These are phyloP conservation scores for Protodeltote pygarga DNA, from an alignment of 2,888 invertebrate genomes.

Conservation along the genomic window DNA sequence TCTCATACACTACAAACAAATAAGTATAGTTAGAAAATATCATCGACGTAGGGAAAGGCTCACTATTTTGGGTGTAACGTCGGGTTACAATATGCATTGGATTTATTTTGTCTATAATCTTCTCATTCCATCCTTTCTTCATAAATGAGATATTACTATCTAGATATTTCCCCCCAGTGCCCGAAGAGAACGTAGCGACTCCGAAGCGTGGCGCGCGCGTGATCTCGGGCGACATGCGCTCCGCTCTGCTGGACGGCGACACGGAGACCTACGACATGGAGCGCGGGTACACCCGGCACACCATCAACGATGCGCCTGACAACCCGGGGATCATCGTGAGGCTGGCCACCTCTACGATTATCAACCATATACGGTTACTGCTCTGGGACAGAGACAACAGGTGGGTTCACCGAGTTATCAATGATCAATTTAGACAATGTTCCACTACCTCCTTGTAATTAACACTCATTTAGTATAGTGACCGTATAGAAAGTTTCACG, in stretches of 20 bases:
- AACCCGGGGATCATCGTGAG: constrained; percentile 94
- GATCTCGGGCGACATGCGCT: constrained; percentile 95
- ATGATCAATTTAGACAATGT: too few relatives aligned
- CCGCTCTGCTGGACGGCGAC: constrained; percentile 96
- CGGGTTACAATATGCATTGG: too few relatives aligned
- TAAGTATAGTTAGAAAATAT: too few relatives aligned
- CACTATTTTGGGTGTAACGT: too few relatives aligned
- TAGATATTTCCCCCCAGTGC: constrained; percentile 88
- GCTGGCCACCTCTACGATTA: constrained; percentile 93
- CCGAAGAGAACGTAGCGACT: constrained; percentile 97
- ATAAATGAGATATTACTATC: too few relatives aligned
- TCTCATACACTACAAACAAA: too few relatives aligned
- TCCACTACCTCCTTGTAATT: too few relatives aligned
- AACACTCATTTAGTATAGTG: too few relatives aligned
- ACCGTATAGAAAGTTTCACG: too few relatives aligned
- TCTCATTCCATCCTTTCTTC: too few relatives aligned
- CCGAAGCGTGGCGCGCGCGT: constrained; percentile 94
- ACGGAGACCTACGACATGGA: constrained; percentile 96
- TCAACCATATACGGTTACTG: constrained; percentile 97
- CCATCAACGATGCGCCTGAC: constrained; percentile 91
- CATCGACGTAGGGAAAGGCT: too few relatives aligned
- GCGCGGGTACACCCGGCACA: constrained; percentile 95
- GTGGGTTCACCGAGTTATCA: constrained; percentile 59
- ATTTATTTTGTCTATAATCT: too few relatives aligned
- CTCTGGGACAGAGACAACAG: constrained; percentile 98